Evolutionary conservation across 2,113 vertebrate genomes (phyloP), one percentile per base, ranked within the genome.

Genomic region (Colaptes auratus): DNA sequence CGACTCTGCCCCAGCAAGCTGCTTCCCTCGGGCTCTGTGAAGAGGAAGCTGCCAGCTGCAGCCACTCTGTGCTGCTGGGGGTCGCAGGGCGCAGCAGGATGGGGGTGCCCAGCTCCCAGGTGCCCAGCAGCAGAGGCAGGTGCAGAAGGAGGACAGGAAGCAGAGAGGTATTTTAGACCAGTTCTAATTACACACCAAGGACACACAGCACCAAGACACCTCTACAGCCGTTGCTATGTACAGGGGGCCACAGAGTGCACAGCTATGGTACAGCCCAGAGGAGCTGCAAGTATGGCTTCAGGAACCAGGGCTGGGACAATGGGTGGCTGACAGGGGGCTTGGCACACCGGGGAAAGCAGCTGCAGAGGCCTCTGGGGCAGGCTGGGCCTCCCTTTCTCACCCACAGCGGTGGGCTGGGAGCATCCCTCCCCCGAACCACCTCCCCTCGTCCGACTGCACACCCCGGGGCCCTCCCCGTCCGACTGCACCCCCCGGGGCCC

Each of bases 231-330:
- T 91, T 92, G 95, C 88, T 97, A 97, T 90, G 89, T 96, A 98
- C 97, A 98, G 71, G 92, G 95, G 95, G 97, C 96, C 94, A 96
- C 96, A 97, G 89, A 96, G 94, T 94, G 89, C 97, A 98, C 97
- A 93, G 95, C 90, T 98, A 98, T 98, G 94, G 98, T 97, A 98
- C 97, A 98, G 86, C 97, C 88, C 97, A 98, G 96, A 97, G 95
- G 97, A 97, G 75, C 88, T 98, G 97, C 97, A 97, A 95, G 93
- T 98, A 98, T 98, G 98, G 98, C 98, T 98, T 98, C 97, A 97
- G 97, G 98, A 98, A 98, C 96, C 96, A 98, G 96, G 96, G 94
- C 96, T 97, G 97, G 97, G 96, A 86, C 91, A 97, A 97, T 1
- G 16, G 77, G 90, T 23, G 81, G 73, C 84, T 95, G 21, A 25